phyloP scores from a whole-genome alignment of 2,888 invertebrate species.

The Drosophila trichaetosa region DNA sequence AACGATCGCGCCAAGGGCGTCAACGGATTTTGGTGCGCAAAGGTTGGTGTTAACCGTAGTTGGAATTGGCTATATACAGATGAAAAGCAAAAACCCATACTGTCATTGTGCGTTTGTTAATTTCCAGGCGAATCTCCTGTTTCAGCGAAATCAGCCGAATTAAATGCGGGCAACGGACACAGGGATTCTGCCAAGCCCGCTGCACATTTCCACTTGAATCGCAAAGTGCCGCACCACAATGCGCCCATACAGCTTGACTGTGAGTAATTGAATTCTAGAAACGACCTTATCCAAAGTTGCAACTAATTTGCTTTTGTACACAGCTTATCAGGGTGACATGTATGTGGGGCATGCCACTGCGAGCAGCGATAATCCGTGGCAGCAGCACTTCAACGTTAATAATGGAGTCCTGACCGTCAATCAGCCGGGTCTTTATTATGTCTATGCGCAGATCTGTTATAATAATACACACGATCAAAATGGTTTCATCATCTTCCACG shows the following conservation, averaged over 20 bases:
- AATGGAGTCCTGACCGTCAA: constrained; percentile 89
- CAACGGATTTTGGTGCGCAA: constrained; percentile 60
- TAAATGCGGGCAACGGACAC: not conserved
- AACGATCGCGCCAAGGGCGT: constrained; percentile 40
- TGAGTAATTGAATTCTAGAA: constrained; percentile 41
- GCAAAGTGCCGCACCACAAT: constrained; percentile 71
- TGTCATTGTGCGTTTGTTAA: constrained; percentile 55
- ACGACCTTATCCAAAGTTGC: not conserved
- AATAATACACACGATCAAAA: constrained; percentile 91
- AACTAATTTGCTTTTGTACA: not conserved
- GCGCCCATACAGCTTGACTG: constrained; percentile 54
- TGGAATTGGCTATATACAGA: constrained; percentile 56
- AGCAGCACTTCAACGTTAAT: constrained; percentile 87
- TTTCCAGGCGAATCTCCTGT: constrained; percentile 81
- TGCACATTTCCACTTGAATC: constrained; percentile 82
- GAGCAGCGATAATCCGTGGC: constrained; percentile 86
- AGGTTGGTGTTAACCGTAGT: constrained; percentile 47
- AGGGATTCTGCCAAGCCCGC: constrained; percentile 55
- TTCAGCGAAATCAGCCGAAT: constrained; percentile 77
- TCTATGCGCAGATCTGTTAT: constrained; percentile 93
- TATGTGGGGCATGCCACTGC: constrained; percentile 86
- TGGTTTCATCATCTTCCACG: constrained; percentile 90
- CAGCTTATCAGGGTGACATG: constrained; percentile 81
- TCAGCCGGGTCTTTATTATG: constrained; percentile 90
- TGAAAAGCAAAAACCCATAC: constrained; percentile 22